Conservation (phyloP, 2,888 invertebrate genomes). For the Xylophagus ater region DNA sequence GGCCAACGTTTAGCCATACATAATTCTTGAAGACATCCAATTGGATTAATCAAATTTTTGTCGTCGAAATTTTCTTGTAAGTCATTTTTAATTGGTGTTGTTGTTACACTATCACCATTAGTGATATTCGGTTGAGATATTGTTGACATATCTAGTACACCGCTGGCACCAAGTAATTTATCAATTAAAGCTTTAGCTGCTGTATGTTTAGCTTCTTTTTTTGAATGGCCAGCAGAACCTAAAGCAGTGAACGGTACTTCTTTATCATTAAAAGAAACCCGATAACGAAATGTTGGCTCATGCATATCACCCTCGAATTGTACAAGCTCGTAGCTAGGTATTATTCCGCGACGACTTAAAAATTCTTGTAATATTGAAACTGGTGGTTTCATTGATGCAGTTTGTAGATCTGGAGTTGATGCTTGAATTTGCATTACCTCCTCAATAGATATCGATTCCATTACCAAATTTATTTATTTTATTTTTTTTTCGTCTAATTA, state of each 20-base stretch:
- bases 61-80: no score
- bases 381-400: no score
- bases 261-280: conserved; percentile 76
- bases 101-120: conserved; percentile 25
- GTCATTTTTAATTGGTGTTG: conserved; percentile 30
- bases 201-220: conserved; percentile 94
- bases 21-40: no score
- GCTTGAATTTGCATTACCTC: no score
- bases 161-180: no score
- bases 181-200: conserved; percentile 87
- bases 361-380: conserved; percentile 90
- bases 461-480: no score
- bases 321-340: conserved; percentile 87
- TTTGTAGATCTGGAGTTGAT: no score
- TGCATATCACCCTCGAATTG: conserved; percentile 96
- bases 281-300: conserved; percentile 91
- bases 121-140: conserved; percentile 24
- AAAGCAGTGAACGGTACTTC: conserved; percentile 56
- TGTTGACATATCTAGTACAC: conserved; percentile 51
- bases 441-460: no score
- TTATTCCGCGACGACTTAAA: conserved; percentile 78
- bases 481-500: no score
- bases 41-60: no score
- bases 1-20: conserved; percentile 88
- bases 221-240: conserved; percentile 87